Conservation (phyloP, 2,113 vertebrate species). For the Percopsis transmontana region DNA sequence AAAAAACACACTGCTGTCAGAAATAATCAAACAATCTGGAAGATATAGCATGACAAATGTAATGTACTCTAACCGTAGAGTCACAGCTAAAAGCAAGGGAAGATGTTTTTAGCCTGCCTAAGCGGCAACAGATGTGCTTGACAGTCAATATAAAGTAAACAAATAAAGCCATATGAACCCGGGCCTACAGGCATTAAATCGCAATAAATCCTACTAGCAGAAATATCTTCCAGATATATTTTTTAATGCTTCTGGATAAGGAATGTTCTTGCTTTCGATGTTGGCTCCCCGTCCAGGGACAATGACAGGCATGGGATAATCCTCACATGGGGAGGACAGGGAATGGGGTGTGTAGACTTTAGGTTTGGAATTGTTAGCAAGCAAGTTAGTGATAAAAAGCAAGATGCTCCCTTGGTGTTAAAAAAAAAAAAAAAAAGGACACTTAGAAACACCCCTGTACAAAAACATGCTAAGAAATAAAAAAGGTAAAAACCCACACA, state of each 20-base stretch:
- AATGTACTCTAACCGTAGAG: constrained; percentile 36
- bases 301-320: neutral
- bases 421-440: too few relatives aligned
- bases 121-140: constrained; percentile 55
- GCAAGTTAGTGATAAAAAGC: constrained; percentile 21
- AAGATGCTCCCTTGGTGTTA: too few relatives aligned
- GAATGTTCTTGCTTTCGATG: constrained; percentile 25
- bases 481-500: too few relatives aligned
- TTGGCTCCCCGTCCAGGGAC: constrained; percentile 24
- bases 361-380: neutral
- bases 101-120: constrained; percentile 28
- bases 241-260: neutral
- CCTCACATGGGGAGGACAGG: neutral
- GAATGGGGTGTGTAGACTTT: neutral
- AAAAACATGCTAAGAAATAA: too few relatives aligned
- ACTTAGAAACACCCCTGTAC: too few relatives aligned
- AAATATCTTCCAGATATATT: constrained; percentile 37
- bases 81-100: constrained; percentile 4
- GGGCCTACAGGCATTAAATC: constrained; percentile 18
- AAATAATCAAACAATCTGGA: constrained; percentile 19
- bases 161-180: constrained; percentile 44
- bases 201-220: constrained; percentile 9
- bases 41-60: constrained; percentile 15
- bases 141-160: constrained; percentile 52
- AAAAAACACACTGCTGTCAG: constrained; percentile 36